These are phyloP conservation scores for Plectus sambesii DNA, from an alignment of 1,140 invertebrate species.

Conservation along the genomic window DNA sequence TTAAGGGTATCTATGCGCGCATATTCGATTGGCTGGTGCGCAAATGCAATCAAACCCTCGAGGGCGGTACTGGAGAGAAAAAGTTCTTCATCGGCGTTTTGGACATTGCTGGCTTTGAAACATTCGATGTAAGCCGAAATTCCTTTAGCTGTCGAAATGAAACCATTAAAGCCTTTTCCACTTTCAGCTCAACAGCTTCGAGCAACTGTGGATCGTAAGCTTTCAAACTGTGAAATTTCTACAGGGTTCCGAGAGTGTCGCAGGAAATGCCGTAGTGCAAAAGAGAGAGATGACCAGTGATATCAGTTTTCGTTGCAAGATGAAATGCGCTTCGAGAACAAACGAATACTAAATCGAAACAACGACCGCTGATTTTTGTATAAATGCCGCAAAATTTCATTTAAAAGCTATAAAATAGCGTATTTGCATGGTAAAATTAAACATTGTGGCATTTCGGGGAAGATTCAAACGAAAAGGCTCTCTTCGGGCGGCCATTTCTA, in stretches of 20 bases:
- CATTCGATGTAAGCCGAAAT: no score
- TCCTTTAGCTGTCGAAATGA: no score
- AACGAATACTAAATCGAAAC: slow-evolving; percentile 59
- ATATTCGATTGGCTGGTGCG: slow-evolving; percentile 1
- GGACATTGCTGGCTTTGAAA: slow-evolving; percentile 99
- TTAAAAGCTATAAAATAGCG: neutral
- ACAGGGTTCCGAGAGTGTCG: slow-evolving; percentile 99
- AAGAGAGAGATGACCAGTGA: slow-evolving; percentile 92
- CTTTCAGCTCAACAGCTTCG: slow-evolving; percentile 88
- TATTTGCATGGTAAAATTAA: no score
- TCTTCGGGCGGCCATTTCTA: no score
- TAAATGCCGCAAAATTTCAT: neutral
- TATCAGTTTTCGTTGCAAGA: slow-evolving; percentile 91
- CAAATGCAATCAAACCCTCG: neutral
- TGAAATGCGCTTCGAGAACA: slow-evolving; percentile 94
- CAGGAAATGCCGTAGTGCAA: slow-evolving; percentile 97
- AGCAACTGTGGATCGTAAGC: slow-evolving; percentile 99
- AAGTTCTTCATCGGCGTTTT: slow-evolving; percentile 63
- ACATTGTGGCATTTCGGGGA: no score
- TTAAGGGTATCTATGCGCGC: neutral
- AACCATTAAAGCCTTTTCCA: no score
- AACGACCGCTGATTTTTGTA: neutral
- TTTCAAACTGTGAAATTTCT: slow-evolving; percentile 98
- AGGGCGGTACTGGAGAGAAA: slow-evolving; percentile 4
- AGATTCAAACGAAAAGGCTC: no score